Percentiles rank a stretch among this genome's conserved stretches.
Evolutionary conservation across 2,113 vertebrate species (phyloP).

Genomic region (Hemibagrus wyckioides): DNA sequence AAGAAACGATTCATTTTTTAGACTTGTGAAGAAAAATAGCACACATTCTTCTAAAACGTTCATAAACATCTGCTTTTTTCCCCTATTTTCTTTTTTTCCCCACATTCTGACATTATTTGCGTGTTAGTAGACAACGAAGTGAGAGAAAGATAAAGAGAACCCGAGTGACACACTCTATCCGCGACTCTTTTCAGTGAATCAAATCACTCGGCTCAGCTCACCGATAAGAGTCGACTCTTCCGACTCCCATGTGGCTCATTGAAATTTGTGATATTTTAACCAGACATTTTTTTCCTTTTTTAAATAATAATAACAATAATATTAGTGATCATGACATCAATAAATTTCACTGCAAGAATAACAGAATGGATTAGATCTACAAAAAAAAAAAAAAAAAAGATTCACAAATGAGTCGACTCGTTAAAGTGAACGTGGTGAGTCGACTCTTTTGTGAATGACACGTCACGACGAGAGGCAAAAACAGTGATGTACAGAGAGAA

Average conservation of each 20-base stretch:
- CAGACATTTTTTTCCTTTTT: neutral
- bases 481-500: neutral
- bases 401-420: neutral
- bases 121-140: neutral
- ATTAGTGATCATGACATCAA: neutral
- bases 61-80: neutral
- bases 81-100: neutral
- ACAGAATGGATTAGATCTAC: neutral
- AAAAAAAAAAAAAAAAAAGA: neutral
- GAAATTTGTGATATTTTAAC: neutral
- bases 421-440: neutral
- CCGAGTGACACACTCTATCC: neutral
- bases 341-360: neutral
- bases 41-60: neutral
- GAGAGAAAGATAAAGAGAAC: neutral
- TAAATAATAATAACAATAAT: neutral
- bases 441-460: neutral
- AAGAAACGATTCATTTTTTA: neutral
- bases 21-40: slow-evolving; percentile 6
- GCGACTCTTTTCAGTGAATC: neutral
- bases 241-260: neutral
- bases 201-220: neutral
- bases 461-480: neutral
- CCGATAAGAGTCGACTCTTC: neutral
- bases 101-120: neutral